These are phyloP conservation scores for Melanotaenia boesemani DNA, from an alignment of 2,797 vertebrate genomes.

Conservation along the genomic window DNA sequence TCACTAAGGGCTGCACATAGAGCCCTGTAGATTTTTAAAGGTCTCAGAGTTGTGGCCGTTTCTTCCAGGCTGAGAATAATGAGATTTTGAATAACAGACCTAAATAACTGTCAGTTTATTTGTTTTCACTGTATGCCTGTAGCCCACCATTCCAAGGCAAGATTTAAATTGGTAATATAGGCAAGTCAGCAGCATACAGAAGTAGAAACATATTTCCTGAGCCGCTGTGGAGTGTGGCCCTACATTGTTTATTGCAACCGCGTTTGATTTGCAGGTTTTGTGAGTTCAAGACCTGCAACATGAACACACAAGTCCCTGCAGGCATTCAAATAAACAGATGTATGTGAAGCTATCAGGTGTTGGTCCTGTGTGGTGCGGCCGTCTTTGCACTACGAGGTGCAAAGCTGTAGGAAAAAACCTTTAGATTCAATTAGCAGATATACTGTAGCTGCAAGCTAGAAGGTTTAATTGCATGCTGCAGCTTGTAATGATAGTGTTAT, in stretches of 20 bases:
- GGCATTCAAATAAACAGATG: constrained; percentile 40
- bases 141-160: constrained; percentile 22
- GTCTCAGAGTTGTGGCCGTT: constrained; percentile 37
- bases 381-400: constrained; percentile 1
- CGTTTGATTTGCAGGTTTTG: constrained; percentile 41
- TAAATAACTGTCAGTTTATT: constrained; percentile 43
- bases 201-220: constrained; percentile 28
- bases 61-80: constrained; percentile 50
- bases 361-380: constrained; percentile 17
- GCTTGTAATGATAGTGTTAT: neutral
- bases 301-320: constrained; percentile 45
- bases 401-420: constrained; percentile 11
- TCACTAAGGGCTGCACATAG: constrained; percentile 37
- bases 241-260: constrained; percentile 35
- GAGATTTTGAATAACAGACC: constrained; percentile 56
- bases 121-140: constrained; percentile 43
- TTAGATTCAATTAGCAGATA: constrained; percentile 20
- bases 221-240: constrained; percentile 13
- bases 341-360: constrained; percentile 44
- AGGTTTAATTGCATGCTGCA: neutral
- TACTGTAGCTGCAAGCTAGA: neutral
- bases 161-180: constrained; percentile 56
- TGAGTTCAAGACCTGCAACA: constrained; percentile 54
- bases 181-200: constrained; percentile 13
- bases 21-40: constrained; percentile 34